These are phyloP conservation scores for Phalacrocorax aristotelis DNA, from an alignment of 2,113 vertebrate genomes.

Conservation along the genomic window DNA sequence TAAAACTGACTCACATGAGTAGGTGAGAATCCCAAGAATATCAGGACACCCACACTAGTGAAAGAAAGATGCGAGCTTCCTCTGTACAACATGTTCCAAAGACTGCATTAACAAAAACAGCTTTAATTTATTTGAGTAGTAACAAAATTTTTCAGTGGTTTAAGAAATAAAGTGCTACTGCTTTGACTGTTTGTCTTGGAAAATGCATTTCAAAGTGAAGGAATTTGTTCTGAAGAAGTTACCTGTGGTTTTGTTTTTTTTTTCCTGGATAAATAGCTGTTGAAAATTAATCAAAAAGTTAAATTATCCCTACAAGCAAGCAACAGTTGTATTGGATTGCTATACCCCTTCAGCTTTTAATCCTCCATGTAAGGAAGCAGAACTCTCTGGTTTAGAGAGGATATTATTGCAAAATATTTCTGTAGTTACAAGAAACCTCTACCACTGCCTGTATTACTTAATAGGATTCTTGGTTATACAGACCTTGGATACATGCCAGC, in stretches of 20 bases:
- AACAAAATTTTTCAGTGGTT: conserved; percentile 57
- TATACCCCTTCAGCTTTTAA: background rate
- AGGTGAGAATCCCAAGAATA: conserved; percentile 79
- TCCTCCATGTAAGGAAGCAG: background rate
- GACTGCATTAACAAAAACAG: conserved; percentile 66
- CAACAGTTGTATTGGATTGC: background rate
- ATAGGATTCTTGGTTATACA: background rate
- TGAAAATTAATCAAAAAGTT: background rate
- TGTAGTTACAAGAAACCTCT: background rate
- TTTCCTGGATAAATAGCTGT: background rate
- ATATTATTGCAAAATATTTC: background rate
- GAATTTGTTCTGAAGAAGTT: background rate
- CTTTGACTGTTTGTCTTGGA: conserved; percentile 53
- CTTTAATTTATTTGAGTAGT: conserved; percentile 61
- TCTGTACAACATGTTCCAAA: conserved; percentile 69
- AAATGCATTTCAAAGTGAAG: background rate
- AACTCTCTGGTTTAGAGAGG: background rate
- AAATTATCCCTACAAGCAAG: background rate
- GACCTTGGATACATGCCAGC: background rate
- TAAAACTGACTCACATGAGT: conserved; percentile 83
- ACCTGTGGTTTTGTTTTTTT: background rate
- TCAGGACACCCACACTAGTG: conserved; percentile 72
- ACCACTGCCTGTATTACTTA: background rate
- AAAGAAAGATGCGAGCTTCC: conserved; percentile 61
- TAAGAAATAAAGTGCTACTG: conserved; percentile 22